phyloP scores from a whole-genome alignment of 2,797 vertebrate genomes.

The Pipistrellus pygmaeus region DNA sequence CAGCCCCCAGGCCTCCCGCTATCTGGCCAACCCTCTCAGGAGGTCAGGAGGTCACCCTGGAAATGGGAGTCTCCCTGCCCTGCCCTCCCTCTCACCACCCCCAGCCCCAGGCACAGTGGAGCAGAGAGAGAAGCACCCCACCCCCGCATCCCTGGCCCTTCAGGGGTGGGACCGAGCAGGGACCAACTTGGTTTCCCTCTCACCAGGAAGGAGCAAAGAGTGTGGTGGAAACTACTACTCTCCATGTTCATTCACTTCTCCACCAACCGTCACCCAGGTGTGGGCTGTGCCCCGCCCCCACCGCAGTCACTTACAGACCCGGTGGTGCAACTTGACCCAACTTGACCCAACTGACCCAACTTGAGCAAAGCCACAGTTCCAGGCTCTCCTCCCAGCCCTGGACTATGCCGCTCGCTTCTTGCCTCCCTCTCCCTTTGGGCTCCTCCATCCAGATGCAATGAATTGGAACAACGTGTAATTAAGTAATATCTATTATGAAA shows the following conservation, averaged over 20 bases:
- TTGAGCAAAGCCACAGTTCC: neutral
- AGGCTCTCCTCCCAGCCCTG: neutral
- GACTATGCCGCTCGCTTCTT: neutral
- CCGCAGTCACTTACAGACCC: neutral
- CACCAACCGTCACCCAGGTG: neutral
- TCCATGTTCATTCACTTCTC: neutral
- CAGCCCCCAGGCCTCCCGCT: slow-evolving; percentile 66
- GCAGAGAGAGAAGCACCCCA: neutral
- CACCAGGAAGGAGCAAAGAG: neutral
- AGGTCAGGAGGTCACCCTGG: neutral
- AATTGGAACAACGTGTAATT: too few relatives aligned
- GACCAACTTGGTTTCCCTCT: neutral
- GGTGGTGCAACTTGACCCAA: neutral
- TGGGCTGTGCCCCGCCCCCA: neutral
- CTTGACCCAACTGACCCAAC: neutral
- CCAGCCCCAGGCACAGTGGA: neutral
- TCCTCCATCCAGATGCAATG: accelerated
- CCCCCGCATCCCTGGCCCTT: neutral
- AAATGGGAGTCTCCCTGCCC: neutral
- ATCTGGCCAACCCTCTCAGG: neutral
- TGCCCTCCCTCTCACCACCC: neutral
- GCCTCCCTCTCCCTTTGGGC: neutral
- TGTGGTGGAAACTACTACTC: accelerated
- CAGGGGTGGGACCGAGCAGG: accelerated
- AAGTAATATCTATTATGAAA: neutral